Evolutionary conservation across 1,140 invertebrate species (phyloP), one percentile per base, ranked within the genome.

Genomic region (Hypsibius dujardini): DNA sequence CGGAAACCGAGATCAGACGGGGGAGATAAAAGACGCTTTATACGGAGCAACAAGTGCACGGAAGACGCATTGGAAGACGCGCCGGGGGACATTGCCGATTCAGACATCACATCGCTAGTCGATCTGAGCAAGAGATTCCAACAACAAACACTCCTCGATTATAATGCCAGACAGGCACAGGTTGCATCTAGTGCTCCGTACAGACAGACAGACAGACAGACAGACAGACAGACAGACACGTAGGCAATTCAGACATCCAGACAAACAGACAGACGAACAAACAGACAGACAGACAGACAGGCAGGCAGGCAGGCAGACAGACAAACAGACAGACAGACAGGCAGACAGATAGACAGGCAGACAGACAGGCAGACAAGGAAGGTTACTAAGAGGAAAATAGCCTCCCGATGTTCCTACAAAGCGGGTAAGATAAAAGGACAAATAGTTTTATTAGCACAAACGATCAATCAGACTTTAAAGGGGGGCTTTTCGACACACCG

Each of bases 401-500:
- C 50, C n/a, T 56, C 50, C 50, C 50, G 50, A 56, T 12, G 50
- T 12, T 7, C 0, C 50, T 56, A 12, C 50, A 12, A 7, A 56
- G 28, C 28, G 28, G 28, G 28, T 28, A 28, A 28, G 28, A 28
- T 28, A 28, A 28, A 28, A 28, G 28, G 28, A 28, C 28, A 28
- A 28, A 28, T 28, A 28, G 28, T 28, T 28, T 28, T 28, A 28
- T 28, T 28, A 28, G 28, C 28, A 28, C 28, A 56, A n/a, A 56
- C n/a, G n/a, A 56, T 56, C 50, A 56, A 56, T 56, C 50, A 56
- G 50, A n/a, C 50, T 56, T 56, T n/a, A 12, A 12, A 56, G 50
- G 50, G 50, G 50, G n/a, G 50, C 7, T 56, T 56, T 56, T 56
- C 50, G 50, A 56, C 50, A 56, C 50, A 56, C 50, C n/a, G n/a